Percentiles rank a stretch among this genome's conserved stretches.
Conservation (phyloP, 2,113 vertebrate species). For the Diadophis punctatus region DNA sequence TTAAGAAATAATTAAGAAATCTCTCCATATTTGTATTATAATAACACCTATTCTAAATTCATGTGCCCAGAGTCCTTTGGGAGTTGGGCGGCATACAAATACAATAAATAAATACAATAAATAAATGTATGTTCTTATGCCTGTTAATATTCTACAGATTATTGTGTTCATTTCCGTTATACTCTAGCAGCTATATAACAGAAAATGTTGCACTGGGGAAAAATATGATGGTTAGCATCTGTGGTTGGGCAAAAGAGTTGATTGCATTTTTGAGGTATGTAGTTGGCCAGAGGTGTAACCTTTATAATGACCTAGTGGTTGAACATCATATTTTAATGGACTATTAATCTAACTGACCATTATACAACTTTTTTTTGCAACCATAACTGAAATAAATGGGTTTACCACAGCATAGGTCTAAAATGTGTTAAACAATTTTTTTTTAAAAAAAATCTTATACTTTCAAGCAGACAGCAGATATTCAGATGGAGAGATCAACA, state of each 20-base stretch:
- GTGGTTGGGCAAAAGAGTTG: constrained; percentile 6
- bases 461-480: not conserved
- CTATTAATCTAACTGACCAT: constrained; percentile 1
- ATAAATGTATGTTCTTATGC: not conserved
- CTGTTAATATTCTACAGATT: not conserved
- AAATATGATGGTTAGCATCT: constrained; percentile 1
- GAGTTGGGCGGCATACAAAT: too few relatives aligned
- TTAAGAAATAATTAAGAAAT: not conserved
- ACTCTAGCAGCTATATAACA: not conserved
- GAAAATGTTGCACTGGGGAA: not conserved
- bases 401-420: not conserved
- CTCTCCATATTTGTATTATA: not conserved
- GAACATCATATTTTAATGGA: constrained; percentile 3
- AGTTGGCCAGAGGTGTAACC: constrained; percentile 1
- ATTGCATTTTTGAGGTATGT: constrained; percentile 1
- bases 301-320: constrained; percentile 2
- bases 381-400: constrained; percentile 2
- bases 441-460: not conserved
- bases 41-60: not conserved
- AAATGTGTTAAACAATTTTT: not conserved
- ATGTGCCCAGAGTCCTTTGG: too few relatives aligned
- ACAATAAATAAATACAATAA: too few relatives aligned
- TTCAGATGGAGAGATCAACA: not conserved
- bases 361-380: not conserved
- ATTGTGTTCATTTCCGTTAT: not conserved